Conservation (phyloP, 2,797 vertebrate species). For the Graptemys geographica region DNA sequence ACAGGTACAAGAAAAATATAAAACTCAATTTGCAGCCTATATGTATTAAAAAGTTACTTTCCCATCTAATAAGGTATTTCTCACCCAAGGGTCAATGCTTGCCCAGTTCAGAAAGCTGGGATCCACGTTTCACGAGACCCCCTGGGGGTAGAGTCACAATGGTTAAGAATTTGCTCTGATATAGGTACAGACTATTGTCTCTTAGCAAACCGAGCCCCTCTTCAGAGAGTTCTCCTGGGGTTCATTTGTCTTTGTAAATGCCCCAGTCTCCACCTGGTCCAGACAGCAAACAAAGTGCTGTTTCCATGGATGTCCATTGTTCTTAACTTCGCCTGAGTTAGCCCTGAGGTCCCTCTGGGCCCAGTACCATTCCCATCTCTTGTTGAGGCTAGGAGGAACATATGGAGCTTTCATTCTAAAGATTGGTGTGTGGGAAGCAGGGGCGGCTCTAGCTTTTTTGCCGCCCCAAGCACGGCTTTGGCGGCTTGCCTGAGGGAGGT, state of each 20-base stretch:
- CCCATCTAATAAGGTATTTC: not conserved
- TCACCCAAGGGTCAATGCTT: not conserved
- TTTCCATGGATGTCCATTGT: not conserved
- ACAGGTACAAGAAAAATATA: not conserved
- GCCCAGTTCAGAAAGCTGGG: not conserved
- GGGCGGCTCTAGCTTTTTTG: no score
- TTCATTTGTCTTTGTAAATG: not conserved
- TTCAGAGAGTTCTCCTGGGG: not conserved
- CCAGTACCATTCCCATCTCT: not conserved
- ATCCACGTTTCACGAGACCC: not conserved
- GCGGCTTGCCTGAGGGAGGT: no score
- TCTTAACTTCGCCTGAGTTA: not conserved
- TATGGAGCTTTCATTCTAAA: not conserved
- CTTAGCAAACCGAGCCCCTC: not conserved
- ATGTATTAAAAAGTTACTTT: not conserved
- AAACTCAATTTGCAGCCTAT: not conserved
- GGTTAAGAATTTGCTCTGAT: not conserved
- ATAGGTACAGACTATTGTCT: not conserved
- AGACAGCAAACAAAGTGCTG: not conserved
- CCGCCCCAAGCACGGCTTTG: no score
- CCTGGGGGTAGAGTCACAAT: not conserved
- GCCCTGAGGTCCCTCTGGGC: not conserved
- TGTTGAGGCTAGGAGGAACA: not conserved
- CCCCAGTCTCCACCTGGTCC: not conserved
- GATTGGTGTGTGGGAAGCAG: not conserved